Evolutionary conservation across 2,888 invertebrate genomes (phyloP), one percentile per base, ranked within the genome.

Genomic region (Plagodis pulveraria): DNA sequence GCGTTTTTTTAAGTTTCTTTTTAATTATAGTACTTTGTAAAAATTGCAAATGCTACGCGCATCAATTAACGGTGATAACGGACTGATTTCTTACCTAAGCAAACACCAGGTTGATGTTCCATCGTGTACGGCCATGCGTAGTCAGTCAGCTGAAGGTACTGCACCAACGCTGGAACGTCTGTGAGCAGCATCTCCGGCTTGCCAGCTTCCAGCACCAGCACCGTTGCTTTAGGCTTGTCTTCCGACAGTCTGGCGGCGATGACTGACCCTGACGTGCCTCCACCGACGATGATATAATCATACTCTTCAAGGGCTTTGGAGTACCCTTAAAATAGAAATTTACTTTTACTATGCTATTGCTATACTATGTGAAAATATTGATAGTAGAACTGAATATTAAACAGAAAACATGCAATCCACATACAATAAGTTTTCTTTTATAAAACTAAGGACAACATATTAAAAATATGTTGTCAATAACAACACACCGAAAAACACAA

Each of bases 181-280:
- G 93, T 92, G 5, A 94, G 74, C 0, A 94, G 73, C 78, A 82
- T 86, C 69, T 91, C 92, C 0, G 91, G 86, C 63, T 86, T 88
- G 0, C 92, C 92, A 0, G 95, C 95, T 78, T 96, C 96, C 8
- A 96, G 73, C 0, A 96, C 83, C 6, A 96, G 85, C 0, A 96
- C 93, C 49, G 87, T 94, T 38, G 94, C 80, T 51, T 70, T 77
- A 0, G 89, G 91, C 60, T 90, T 90, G 44, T 85, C 94, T 81
- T 96, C 96, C 0, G 95, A 93, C 0, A 96, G 86, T 1, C 96
- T 92, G 69, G 95, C 94, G 0, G 96, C 96, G 8, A 96, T 73
- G 0, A 94, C 95, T 0, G 96, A 94, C 0, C 96, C 96, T 0
- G 95, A 94, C 0, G 96, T 94, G 0, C 96, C 96, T 0, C 95